Conservation (phyloP, 2,888 invertebrate genomes). For the Dendrolimus pini region DNA sequence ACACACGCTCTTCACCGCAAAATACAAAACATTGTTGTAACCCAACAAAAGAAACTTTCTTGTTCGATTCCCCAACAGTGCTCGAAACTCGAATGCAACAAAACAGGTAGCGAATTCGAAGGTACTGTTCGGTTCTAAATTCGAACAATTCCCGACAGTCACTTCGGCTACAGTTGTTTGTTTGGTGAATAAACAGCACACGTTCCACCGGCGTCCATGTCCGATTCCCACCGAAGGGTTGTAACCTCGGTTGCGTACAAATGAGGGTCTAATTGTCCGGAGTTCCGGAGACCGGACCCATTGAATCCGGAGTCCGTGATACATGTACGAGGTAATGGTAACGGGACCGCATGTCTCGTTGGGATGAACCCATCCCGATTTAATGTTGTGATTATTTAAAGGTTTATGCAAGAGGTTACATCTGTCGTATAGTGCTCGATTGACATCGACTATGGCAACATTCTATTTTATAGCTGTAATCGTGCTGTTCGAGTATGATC, state of each 20-base stretch:
- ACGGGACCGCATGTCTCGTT: constrained; percentile 1
- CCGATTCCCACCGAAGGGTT: constrained; percentile 16
- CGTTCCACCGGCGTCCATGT: constrained; percentile 17
- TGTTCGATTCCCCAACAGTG: background rate
- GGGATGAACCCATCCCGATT: background rate
- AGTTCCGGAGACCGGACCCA: constrained; percentile 5
- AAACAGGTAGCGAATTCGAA: background rate
- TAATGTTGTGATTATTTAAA: background rate
- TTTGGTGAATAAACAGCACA: constrained; percentile 30
- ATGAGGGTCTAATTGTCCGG: constrained; percentile 34
- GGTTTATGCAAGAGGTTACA: background rate
- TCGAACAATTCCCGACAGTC: background rate
- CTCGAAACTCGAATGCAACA: background rate
- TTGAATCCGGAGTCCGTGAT: constrained; percentile 4
- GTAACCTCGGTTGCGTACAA: constrained; percentile 29
- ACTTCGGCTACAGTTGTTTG: constrained; percentile 12
- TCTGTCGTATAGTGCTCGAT: no score
- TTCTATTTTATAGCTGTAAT: no score
- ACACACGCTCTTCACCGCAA: background rate
- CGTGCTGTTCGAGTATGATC: no score
- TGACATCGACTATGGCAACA: no score
- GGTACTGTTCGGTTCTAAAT: background rate
- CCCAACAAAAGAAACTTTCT: background rate
- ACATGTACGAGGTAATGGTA: constrained; percentile 5
- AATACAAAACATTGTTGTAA: background rate